Conservation (phyloP, 2,888 invertebrate genomes). For the Lottia scabra region DNA sequence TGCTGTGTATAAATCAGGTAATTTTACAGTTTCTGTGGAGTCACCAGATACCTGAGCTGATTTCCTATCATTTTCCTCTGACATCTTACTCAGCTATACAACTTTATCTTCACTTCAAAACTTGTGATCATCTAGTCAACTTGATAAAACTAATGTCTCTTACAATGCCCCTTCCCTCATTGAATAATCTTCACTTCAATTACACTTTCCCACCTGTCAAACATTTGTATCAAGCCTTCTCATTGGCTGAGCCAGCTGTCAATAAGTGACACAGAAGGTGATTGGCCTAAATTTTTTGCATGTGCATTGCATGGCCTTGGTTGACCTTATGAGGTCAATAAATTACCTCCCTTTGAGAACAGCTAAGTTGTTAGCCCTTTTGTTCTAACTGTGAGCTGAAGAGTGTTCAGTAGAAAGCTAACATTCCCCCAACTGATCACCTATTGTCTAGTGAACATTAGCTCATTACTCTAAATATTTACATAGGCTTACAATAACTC, state of each 20-base stretch:
- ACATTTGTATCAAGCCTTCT: background rate
- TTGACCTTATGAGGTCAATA: background rate
- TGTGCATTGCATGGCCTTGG: background rate
- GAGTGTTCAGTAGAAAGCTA: background rate
- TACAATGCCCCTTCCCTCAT: background rate
- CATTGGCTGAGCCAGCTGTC: background rate
- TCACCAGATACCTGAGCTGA: conserved; percentile 2
- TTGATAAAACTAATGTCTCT: background rate
- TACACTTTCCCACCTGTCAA: background rate
- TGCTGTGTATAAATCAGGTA: conserved; percentile 8
- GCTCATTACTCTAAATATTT: too few species aligned
- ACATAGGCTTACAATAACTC: too few species aligned
- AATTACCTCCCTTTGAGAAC: too few species aligned
- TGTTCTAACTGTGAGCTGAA: too few species aligned
- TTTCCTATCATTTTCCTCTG: background rate
- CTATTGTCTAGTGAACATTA: too few species aligned
- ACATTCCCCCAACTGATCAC: background rate
- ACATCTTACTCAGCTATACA: background rate
- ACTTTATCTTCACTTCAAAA: background rate
- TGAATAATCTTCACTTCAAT: background rate
- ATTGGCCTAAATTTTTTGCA: background rate
- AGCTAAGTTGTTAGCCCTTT: too few species aligned
- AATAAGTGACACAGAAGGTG: background rate
- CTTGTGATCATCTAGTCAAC: background rate
- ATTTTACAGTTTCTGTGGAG: background rate